Evolutionary conservation across 2,797 vertebrate genomes (phyloP).

Genomic region (Phrynocephalus forsythii): DNA sequence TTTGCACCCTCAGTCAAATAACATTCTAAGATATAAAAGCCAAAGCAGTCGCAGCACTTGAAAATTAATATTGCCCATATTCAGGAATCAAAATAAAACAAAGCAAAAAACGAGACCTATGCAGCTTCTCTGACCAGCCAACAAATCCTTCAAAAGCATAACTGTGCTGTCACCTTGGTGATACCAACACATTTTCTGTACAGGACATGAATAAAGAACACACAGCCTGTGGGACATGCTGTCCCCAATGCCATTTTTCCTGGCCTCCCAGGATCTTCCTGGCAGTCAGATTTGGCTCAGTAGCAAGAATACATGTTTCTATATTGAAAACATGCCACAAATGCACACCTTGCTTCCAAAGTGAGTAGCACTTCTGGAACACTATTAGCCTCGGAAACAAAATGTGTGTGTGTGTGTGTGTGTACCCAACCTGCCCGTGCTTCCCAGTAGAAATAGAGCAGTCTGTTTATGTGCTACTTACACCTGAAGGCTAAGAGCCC

Average conservation of each 20-base stretch:
- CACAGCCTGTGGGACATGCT: neutral
- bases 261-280: neutral
- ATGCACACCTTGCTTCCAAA: neutral
- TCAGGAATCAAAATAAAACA: neutral
- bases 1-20: too few relatives aligned
- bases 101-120: too few relatives aligned
- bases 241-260: neutral
- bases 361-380: neutral
- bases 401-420: neutral
- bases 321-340: neutral
- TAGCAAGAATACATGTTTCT: neutral
- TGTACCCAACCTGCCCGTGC: neutral
- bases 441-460: neutral
- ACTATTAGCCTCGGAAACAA: neutral
- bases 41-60: neutral
- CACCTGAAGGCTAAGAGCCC: neutral
- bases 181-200: neutral
- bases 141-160: neutral
- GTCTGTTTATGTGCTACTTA: neutral
- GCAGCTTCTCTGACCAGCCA: neutral
- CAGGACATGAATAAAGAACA: neutral
- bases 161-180: neutral
- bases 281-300: too few relatives aligned
- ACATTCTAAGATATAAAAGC: neutral
- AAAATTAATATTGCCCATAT: neutral